phyloP scores from a whole-genome alignment of 2,113 vertebrate genomes.

The Gobio gobio region DNA sequence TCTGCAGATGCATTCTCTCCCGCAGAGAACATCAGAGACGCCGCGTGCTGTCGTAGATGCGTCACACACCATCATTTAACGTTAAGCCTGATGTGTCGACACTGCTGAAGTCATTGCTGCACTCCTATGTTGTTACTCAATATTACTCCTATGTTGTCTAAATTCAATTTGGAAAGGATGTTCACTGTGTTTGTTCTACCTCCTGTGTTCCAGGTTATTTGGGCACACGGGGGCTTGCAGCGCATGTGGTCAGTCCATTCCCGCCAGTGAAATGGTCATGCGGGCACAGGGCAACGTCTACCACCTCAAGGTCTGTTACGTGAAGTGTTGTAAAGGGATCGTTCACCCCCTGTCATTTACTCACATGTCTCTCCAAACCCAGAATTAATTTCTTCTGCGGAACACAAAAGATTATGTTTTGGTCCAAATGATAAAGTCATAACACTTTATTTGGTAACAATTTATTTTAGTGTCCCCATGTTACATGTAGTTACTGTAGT shows the following conservation, averaged over 20 bases:
- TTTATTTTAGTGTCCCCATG: too few relatives aligned
- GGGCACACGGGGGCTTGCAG: constrained; percentile 82
- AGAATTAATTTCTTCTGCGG: not conserved
- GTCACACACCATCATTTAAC: not conserved
- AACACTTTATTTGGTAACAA: too few relatives aligned
- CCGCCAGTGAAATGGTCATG: constrained; percentile 86
- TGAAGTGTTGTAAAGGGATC: not conserved
- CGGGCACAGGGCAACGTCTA: constrained; percentile 82
- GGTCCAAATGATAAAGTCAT: not conserved
- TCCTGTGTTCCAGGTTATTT: constrained; percentile 74
- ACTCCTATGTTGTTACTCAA: not conserved
- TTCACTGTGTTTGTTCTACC: constrained; percentile 15
- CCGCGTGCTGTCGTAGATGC: constrained; percentile 9
- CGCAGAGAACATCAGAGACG: constrained; percentile 13
- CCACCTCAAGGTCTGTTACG: constrained; percentile 80
- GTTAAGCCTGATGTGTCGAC: not conserved
- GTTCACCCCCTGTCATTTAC: not conserved
- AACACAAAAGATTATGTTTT: not conserved
- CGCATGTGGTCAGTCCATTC: constrained; percentile 82
- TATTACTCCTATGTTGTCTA: not conserved
- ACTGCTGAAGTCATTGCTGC: not conserved
- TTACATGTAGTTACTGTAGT: too few relatives aligned
- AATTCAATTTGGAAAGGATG: not conserved
- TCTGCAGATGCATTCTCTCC: constrained; percentile 16
- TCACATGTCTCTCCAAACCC: not conserved